These are phyloP conservation scores for Brachionus asplanchnoidis DNA, from an alignment of 1,140 invertebrate genomes.

Conservation along the genomic window DNA sequence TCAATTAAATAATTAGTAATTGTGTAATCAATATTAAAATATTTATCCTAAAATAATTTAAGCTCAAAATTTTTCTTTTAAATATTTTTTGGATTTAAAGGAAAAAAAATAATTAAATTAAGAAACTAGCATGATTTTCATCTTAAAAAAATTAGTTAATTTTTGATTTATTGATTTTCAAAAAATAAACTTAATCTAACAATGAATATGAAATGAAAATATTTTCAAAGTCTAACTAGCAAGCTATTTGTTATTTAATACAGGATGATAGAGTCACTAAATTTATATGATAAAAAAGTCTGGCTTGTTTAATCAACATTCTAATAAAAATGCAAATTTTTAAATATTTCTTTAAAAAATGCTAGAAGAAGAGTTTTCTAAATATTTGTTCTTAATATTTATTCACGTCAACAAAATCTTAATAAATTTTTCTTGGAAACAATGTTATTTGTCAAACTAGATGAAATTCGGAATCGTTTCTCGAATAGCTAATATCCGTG, in stretches of 20 bases:
- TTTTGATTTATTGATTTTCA: background rate
- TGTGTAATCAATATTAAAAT: no score
- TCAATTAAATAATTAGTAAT: no score
- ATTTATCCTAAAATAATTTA: no score
- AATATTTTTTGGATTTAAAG: no score
- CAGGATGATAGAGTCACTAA: background rate
- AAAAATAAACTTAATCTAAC: background rate
- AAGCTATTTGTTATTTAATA: background rate
- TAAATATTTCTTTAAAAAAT: background rate
- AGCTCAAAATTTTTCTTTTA: no score
- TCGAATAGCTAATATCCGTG: background rate
- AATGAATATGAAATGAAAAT: background rate
- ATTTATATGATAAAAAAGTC: background rate
- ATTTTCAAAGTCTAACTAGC: background rate
- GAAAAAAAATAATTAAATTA: no score
- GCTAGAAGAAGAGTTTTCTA: background rate
- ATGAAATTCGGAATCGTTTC: background rate
- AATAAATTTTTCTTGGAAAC: background rate
- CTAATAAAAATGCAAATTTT: background rate
- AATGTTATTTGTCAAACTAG: background rate
- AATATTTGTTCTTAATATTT: background rate
- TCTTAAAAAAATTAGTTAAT: background rate
- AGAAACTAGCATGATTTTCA: background rate
- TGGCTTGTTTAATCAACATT: background rate
- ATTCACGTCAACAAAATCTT: background rate